A percentile compares a stretch with the other conserved stretches of the same genome.
These are phyloP conservation scores for Synanceia verrucosa DNA, from an alignment of 2,797 vertebrate species.

Conservation along the genomic window DNA sequence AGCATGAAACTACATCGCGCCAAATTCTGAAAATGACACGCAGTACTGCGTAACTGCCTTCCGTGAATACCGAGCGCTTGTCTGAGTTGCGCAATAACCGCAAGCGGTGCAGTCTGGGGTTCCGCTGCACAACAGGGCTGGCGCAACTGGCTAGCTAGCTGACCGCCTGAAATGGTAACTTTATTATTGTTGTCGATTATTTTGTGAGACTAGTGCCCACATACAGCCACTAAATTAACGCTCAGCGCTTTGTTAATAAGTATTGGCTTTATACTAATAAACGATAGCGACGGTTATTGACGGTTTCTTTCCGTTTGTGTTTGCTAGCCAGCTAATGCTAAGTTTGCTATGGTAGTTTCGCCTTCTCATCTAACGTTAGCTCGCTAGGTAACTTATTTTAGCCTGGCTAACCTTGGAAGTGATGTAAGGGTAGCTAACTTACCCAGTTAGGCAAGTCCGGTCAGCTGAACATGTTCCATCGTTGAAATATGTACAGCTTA, in stretches of 20 bases:
- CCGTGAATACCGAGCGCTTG: slow-evolving; percentile 30
- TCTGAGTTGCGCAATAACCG: slow-evolving; percentile 58
- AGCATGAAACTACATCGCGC: slow-evolving; percentile 60
- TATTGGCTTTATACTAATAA: not conserved
- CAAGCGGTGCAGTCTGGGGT: slow-evolving; percentile 66
- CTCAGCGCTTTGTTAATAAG: rapidly evolving
- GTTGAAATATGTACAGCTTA: not conserved
- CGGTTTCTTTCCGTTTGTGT: slow-evolving; percentile 34
- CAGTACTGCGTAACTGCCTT: slow-evolving; percentile 19
- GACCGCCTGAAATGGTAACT: slow-evolving; percentile 77
- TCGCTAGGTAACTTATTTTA: slow-evolving; percentile 27
- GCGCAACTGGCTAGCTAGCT: slow-evolving; percentile 75
- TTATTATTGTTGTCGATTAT: not conserved
- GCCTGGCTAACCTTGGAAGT: slow-evolving; percentile 45
- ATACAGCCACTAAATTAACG: not conserved
- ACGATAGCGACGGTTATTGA: not conserved
- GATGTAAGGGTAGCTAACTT: slow-evolving; percentile 14
- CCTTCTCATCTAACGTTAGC: slow-evolving; percentile 4
- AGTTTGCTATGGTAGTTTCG: slow-evolving; percentile 53
- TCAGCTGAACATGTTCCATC: not conserved
- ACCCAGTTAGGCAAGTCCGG: not conserved
- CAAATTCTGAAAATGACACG: slow-evolving; percentile 68
- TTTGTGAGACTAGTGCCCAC: not conserved
- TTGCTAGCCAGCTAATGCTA: slow-evolving; percentile 51
- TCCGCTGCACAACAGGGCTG: slow-evolving; percentile 69